Percentiles rank a stretch among this genome's conserved stretches.
Conservation (phyloP, 2,113 vertebrate species). For the Picathartes gymnocephalus region DNA sequence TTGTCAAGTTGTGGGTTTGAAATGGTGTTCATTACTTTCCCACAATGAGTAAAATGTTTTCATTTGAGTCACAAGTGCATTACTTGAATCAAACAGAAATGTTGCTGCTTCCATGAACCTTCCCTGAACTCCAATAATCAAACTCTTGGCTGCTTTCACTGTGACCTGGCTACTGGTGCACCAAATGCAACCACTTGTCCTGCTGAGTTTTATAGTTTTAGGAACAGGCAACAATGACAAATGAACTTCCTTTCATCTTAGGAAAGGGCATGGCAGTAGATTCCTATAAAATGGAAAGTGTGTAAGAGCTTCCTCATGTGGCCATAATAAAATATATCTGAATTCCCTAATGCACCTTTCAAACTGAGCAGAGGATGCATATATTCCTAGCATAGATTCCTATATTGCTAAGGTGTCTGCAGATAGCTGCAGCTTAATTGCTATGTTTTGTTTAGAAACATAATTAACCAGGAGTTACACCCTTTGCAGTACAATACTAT, state of each 20-base stretch:
- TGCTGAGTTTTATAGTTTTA: conserved; percentile 26
- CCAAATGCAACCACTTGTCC: background rate
- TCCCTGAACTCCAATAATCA: conserved; percentile 78
- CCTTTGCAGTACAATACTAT: conserved; percentile 49
- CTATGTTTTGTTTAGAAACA: conserved; percentile 65
- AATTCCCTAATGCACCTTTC: background rate
- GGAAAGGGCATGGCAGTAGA: background rate
- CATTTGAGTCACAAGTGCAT: conserved; percentile 75
- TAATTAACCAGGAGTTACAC: conserved; percentile 56
- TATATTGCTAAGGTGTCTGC: conserved; percentile 38
- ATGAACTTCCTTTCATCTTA: background rate
- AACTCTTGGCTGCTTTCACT: conserved; percentile 64
- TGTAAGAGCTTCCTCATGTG: background rate
- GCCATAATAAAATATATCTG: background rate
- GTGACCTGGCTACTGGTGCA: conserved; percentile 57
- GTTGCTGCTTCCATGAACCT: conserved; percentile 74
- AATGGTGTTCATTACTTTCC: conserved; percentile 83
- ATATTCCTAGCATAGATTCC: background rate
- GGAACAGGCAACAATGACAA: background rate
- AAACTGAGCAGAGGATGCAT: background rate
- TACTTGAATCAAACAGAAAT: conserved; percentile 75
- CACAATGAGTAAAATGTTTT: conserved; percentile 85
- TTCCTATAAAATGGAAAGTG: background rate
- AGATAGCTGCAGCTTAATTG: conserved; percentile 30
- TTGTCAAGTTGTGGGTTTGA: conserved; percentile 82